These are phyloP conservation scores for Drosophila planitibia DNA, from an alignment of 2,888 invertebrate species.

Conservation along the genomic window DNA sequence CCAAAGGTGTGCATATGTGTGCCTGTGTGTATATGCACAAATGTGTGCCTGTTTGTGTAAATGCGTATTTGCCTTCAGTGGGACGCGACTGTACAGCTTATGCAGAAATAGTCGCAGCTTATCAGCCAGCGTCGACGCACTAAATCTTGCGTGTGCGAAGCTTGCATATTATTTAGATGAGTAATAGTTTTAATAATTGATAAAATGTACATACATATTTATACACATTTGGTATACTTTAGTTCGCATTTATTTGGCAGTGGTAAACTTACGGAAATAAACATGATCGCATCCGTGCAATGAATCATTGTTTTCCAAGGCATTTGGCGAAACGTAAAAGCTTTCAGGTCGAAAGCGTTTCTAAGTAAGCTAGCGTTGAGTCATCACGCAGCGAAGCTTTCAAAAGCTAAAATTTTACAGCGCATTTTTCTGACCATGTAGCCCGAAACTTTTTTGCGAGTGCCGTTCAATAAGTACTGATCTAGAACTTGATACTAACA, in stretches of 20 bases:
- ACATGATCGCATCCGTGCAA: constrained; percentile 37
- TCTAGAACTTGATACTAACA: background rate
- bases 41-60: background rate
- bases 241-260: constrained; percentile 1
- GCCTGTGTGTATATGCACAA: background rate
- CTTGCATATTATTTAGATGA: constrained; percentile 14
- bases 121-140: constrained; percentile 6
- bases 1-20: background rate
- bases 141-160: constrained; percentile 3
- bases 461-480: background rate
- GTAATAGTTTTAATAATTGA: background rate
- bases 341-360: constrained; percentile 17
- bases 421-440: constrained; percentile 20
- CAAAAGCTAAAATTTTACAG: constrained; percentile 25
- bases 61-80: constrained; percentile 7
- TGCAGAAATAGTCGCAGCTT: constrained; percentile 25
- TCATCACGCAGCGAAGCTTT: constrained; percentile 22
- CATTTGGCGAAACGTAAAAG: constrained; percentile 18
- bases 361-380: constrained; percentile 28
- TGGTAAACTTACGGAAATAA: constrained; percentile 40
- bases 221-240: background rate
- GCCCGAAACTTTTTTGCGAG: constrained; percentile 25
- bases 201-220: background rate
- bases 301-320: constrained; percentile 37
- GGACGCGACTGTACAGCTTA: constrained; percentile 53